Base-by-base conservation (phyloP, 2,888 invertebrate genomes). In the Acanthoscelides obtectus region DNA sequence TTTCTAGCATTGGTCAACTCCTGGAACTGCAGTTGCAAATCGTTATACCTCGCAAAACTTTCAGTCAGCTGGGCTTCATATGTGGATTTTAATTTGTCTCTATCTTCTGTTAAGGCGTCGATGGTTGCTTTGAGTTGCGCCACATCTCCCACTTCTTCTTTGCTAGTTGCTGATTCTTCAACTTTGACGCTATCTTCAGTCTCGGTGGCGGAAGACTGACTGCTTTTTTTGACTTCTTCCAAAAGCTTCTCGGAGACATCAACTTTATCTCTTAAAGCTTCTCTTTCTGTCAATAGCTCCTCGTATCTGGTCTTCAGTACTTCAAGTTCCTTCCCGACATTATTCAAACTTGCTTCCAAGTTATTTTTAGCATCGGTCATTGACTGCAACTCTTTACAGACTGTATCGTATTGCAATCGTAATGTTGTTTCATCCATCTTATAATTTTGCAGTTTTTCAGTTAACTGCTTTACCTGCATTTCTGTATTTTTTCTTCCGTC, bases 1-100 rank as follows among this genome's bases (percentile, higher is more conserved):
- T 90, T 89, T 81, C 93, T 91, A 78, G 92, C 91, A 6, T 86
- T 84, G 67, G 84, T 87, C 0, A 89, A 72, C 22, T 82, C 84
- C 66, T 83, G 83, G 0, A 84, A 69, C 68, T 81, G 77, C 0
- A 79, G 76, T 70, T 83, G 77, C 21, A 81, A 73, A 22, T 77
- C 71, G 19, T 69, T 22, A 64, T 77, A 74, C 66, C 75, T 76
- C 27, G 76, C 73, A 74, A 83, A 80, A 64, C 78, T 69, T 78
- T 77, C 73, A 22, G 69, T 67, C 63, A 75, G 66, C 21, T 79
- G 71, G 20, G 66, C 3, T 66, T 66, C 66, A 12, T 45, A 67
- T 2, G n/a, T 21, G 2, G 19, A 21, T n/a, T 19, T 20, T 20
- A 67, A 67, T 4, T 5, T 67, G 2, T 67, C 4, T 17, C n/a